phyloP scores from a whole-genome alignment of 2,113 vertebrate species.

The Pollachius pollachius region DNA sequence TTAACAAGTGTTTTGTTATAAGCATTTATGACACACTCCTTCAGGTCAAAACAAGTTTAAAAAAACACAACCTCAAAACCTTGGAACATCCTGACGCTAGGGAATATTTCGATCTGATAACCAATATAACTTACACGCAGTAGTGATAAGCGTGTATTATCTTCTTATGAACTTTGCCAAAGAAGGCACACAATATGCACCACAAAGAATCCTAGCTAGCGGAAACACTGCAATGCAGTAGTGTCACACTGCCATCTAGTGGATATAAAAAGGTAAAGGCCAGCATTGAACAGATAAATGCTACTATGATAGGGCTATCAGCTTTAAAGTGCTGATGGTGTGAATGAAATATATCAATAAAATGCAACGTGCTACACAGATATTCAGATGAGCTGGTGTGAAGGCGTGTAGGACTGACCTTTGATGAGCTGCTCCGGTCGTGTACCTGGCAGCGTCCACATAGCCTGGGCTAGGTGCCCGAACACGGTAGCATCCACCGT shows the following conservation, averaged over 20 bases:
- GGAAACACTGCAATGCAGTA: constrained; percentile 1
- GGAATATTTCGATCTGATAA: no score
- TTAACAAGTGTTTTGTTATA: no score
- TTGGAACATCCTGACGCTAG: no score
- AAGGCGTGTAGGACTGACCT: constrained; percentile 71
- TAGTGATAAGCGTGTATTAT: neutral
- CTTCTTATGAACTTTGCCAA: neutral
- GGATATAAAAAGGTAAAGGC: constrained; percentile 17
- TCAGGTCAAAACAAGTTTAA: neutral
- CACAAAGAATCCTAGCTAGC: constrained; percentile 11
- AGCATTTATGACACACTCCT: neutral
- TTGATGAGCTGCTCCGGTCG: constrained; percentile 91
- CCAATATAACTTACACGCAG: no score
- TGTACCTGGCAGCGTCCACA: constrained; percentile 97
- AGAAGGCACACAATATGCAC: constrained; percentile 7
- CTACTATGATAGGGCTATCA: neutral
- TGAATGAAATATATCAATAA: no score
- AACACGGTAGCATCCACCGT: constrained; percentile 94
- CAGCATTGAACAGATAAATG: neutral
- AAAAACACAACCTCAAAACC: neutral
- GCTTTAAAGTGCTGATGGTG: no score
- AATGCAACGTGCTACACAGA: neutral
- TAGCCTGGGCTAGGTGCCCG: constrained; percentile 93
- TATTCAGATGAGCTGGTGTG: neutral
- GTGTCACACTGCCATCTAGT: constrained; percentile 56